Evolutionary conservation across 2,113 vertebrate species (phyloP).

Genomic region (Nycticryphes semicollaris): DNA sequence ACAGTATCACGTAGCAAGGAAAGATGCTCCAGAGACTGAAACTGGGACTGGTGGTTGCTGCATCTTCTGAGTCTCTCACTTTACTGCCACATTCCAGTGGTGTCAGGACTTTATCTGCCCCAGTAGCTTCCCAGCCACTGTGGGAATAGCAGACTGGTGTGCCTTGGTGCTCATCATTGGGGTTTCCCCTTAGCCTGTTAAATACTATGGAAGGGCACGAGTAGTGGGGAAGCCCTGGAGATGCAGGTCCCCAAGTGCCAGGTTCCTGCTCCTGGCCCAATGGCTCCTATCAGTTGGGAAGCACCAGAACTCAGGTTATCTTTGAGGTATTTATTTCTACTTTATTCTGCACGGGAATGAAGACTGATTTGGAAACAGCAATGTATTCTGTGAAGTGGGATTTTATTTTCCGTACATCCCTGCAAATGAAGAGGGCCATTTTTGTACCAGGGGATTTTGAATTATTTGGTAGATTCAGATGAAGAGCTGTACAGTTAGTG

Average conservation of each 20-base stretch:
- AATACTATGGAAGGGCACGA: accelerated
- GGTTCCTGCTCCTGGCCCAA: background rate
- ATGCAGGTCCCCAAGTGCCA: background rate
- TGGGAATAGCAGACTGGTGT: background rate
- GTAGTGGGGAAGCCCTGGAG: background rate
- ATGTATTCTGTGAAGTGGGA: background rate
- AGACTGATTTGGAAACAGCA: background rate
- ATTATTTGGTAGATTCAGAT: background rate
- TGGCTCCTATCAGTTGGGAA: background rate
- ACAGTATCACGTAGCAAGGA: background rate
- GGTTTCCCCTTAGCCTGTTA: background rate
- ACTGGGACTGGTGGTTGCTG: background rate
- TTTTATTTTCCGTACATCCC: background rate
- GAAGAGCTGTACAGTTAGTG: background rate
- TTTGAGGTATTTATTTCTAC: background rate
- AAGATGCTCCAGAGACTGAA: background rate
- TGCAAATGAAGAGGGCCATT: background rate
- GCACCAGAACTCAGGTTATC: background rate
- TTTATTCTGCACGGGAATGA: background rate
- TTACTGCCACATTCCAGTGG: accelerated
- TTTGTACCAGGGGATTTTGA: background rate
- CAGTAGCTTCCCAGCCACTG: background rate
- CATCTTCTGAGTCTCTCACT: background rate
- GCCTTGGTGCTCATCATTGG: background rate
- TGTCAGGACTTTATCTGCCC: background rate